Percentiles rank a stretch among this genome's conserved stretches.
Evolutionary conservation across 30 jellyfish, hydroid and myxozoan species (phyloP).

Genomic region (Catostylus mosaicus): DNA sequence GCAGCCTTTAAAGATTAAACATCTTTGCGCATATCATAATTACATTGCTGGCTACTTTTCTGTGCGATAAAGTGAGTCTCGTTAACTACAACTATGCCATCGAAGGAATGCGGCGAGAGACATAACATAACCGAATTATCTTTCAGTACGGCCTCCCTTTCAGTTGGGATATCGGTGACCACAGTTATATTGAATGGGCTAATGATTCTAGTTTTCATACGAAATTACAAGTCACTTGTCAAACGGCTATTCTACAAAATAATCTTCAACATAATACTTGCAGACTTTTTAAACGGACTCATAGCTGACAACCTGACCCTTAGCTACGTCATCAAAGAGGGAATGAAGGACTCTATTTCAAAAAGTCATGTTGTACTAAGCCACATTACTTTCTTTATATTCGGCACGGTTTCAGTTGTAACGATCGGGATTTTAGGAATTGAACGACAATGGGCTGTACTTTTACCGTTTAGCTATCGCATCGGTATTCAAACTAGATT

Average conservation of each 20-base stretch:
- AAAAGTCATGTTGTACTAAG: conserved; percentile 14
- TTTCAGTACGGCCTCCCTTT: conserved; percentile 38
- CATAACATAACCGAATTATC: conserved; percentile 36
- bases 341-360: conserved; percentile 28
- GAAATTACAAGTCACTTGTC: conserved; percentile 16
- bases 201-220: conserved; percentile 23
- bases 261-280: conserved; percentile 45
- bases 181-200: conserved; percentile 46
- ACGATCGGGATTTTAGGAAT: conserved; percentile 62
- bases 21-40: too few species aligned
- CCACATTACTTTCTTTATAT: conserved; percentile 55
- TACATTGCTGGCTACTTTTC: too few species aligned
- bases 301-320: conserved; percentile 61
- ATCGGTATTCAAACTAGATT: conserved; percentile 38
- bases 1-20: too few species aligned
- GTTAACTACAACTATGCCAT: conserved; percentile 2
- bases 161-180: conserved; percentile 37
- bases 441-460: conserved; percentile 65
- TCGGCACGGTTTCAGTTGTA: conserved; percentile 68
- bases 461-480: conserved; percentile 61
- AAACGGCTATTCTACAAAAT: conserved; percentile 54
- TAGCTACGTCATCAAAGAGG: conserved; percentile 54
- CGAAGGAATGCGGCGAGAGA: conserved; percentile 47
- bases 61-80: too few species aligned
- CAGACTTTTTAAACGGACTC: conserved; percentile 62